A percentile compares a stretch with the other conserved stretches of the same genome.
phyloP scores from a whole-genome alignment of 2,888 invertebrate species.

The Chymomyza fuscimana region DNA sequence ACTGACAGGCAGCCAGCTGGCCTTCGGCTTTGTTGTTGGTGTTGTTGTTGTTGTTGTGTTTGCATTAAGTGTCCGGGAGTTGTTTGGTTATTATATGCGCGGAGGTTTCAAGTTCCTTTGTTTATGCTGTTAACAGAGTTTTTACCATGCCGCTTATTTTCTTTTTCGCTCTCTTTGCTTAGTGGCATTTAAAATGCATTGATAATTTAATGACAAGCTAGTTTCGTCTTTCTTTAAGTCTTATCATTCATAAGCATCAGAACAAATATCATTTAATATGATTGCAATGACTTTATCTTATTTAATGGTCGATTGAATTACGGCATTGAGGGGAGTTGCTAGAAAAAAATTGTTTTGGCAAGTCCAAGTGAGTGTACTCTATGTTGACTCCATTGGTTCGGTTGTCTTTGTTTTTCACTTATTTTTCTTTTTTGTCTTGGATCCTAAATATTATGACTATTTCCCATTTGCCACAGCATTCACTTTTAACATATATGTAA shows the following conservation, averaged over 20 bases:
- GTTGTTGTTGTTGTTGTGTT: conserved; percentile 13
- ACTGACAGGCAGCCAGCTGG: conserved; percentile 17
- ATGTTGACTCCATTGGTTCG: neutral
- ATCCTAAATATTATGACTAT: too few species aligned
- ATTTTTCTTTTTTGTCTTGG: too few species aligned
- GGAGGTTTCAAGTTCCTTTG: conserved; percentile 2
- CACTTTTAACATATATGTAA: too few species aligned
- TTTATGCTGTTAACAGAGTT: neutral
- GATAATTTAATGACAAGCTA: conserved; percentile 8
- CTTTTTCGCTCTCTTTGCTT: neutral
- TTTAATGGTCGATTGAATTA: conserved; percentile 65
- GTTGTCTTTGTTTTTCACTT: too few species aligned
- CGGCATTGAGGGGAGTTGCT: conserved; percentile 31
- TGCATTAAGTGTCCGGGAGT: conserved; percentile 1
- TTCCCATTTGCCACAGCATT: too few species aligned
- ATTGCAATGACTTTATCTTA: conserved; percentile 61
- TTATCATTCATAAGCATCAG: conserved; percentile 32
- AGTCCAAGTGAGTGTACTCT: neutral
- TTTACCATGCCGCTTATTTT: neutral
- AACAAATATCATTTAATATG: conserved; percentile 32
- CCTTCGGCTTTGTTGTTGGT: conserved; percentile 4
- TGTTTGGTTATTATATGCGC: conserved; percentile 4
- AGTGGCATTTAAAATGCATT: conserved; percentile 56
- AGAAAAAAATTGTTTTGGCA: neutral
- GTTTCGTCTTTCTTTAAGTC: neutral